Evolutionary conservation across 2,888 invertebrate species (phyloP), one percentile per base, ranked within the genome.

Genomic region (Stenoptilia bipunctidactyla): DNA sequence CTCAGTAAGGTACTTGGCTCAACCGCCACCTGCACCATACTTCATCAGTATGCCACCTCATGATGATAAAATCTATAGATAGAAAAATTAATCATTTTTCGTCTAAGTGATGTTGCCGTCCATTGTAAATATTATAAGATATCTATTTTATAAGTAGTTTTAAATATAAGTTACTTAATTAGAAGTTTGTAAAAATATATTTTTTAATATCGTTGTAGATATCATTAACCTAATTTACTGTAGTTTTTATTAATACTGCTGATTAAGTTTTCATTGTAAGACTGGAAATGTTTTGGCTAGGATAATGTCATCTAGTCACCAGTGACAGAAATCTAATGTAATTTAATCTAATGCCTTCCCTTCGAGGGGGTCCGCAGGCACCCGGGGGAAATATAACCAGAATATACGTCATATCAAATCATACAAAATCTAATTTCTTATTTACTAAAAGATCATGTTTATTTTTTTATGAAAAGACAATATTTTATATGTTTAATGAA

Each of bases 1-100:
- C 34, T 82, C 86, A 3, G 75, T 85, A 33, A 62, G 88, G 53
- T 72, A 69, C 69, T 80, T 61, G 68, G 89, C 55, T 84, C 90
- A 70, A 76, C 91, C 52, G 75, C 92, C 84, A 79, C 90, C 53
- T 56, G 91, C 68, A 62, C 88, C 88, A 1, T 89, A 88, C 56
- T 89, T 89, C 52, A 87, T 89, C 52, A 84, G 88, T 45, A 72
- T 87, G 69, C 87, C 87, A 41, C 86, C 87, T 34, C 84, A 85
- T 46, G 89, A 89, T 43, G 89, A 89, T 55, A 89, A 89, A 73
- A 87, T 86, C 52, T 88, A 89, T 72, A 86, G 88, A 74, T 88
- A 87, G 67, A 10, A 37, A 45, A 30, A 30, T 30, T 2, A 30
- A 3, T 13, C 2, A 13, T 35, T 5, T 40, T n/a, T n/a, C n/a